Evolutionary conservation across 2,888 invertebrate genomes (phyloP), one percentile per base, ranked within the genome.

Genomic region (Macrophya annulata): DNA sequence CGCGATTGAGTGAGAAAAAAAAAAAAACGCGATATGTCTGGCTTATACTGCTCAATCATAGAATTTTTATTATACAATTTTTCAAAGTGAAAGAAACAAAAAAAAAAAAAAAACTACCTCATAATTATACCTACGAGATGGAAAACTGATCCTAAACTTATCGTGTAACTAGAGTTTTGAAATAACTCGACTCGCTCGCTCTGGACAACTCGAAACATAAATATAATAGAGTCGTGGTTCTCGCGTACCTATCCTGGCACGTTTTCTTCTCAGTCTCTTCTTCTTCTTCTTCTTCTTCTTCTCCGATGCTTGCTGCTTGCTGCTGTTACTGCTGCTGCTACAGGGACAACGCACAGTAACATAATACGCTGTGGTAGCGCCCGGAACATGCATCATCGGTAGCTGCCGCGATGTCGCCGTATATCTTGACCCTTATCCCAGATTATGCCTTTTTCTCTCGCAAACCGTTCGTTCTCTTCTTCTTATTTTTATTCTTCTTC

Each of bases 351-450:
- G 87, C 84, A 86, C 85, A 71, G 89, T 88, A 89, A 89, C 88
- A 89, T 89, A 89, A 89, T 88, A 89, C 88, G 85, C 86, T 86
- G 86, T 87, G 89, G 88, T 87, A 88, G 88, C 89, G 87, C 87
- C 82, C 84, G 72, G 88, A 88, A 88, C 89, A 91, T 91, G 90
- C 89, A 92, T 92, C 91, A 92, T 92, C 92, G 91, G 92, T 92
- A 92, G 92, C 92, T 87, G 88, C 88, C 88, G 86, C 88, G 87
- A 87, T 90, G 91, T 91, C 90, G 91, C 90, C 87, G 90, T 91
- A 91, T 85, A 85, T 91, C 90, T 90, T 43, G 81, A 85, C 85
- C 85, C 85, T 85, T 79, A 82, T 85, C 71, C 85, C 79, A 85
- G 85, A 85, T 85, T 81, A 85, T 79, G 71, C 43, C 31, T 83